Evolutionary conservation across 2,113 vertebrate species (phyloP).

Genomic region (Ardeotis arabs): DNA sequence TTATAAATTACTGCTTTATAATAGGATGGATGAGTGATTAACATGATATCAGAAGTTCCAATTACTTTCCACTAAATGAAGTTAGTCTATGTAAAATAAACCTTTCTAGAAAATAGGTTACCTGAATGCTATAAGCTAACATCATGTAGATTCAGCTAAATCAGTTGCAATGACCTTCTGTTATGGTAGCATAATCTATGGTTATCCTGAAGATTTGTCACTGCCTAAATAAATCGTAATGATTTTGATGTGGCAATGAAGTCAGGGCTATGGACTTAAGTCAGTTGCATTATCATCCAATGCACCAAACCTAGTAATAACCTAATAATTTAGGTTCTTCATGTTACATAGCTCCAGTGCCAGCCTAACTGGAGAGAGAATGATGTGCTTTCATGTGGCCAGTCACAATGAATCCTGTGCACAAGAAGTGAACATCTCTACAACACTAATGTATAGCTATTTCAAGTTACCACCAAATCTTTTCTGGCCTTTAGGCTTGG

Average conservation of each 20-base stretch:
- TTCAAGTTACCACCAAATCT: neutral
- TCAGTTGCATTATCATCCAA: neutral
- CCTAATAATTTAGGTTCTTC: neutral
- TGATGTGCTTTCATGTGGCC: neutral
- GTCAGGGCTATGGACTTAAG: neutral
- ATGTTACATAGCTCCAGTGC: neutral
- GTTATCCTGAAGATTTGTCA: neutral
- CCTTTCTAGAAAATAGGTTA: constrained; percentile 7
- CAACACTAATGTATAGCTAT: neutral
- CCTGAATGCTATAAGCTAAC: neutral
- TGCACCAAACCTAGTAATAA: neutral
- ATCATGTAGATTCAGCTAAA: neutral
- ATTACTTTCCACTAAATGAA: constrained; percentile 17
- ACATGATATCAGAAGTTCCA: constrained; percentile 20
- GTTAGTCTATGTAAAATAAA: neutral
- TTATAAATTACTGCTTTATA: neutral
- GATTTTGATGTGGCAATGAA: neutral
- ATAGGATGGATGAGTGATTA: neutral
- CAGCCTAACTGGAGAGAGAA: neutral
- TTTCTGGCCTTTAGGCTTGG: neutral
- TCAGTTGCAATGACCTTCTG: neutral
- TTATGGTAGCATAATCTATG: neutral
- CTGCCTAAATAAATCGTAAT: neutral
- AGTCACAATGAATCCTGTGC: neutral
- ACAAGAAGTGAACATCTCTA: neutral